Evolutionary conservation across 1,140 invertebrate species (phyloP).

Genomic region (Drosophila elegans): DNA sequence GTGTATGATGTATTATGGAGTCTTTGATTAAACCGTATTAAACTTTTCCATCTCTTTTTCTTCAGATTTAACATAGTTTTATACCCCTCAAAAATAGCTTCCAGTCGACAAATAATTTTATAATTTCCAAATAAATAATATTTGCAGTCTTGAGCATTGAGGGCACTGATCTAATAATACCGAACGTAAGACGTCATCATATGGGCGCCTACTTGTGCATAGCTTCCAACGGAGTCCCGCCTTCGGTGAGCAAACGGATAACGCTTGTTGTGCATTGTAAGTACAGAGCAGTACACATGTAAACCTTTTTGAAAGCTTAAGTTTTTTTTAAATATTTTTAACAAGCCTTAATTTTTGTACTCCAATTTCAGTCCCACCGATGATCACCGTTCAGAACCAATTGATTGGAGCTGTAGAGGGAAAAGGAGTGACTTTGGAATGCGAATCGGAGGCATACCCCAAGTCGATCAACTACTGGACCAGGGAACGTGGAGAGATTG

Average conservation of each 20-base stretch:
- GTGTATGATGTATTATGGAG: no score
- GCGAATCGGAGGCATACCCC: constrained; percentile 93
- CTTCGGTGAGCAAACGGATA: constrained; percentile 94
- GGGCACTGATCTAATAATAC: constrained; percentile 91
- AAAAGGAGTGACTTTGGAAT: constrained; percentile 91
- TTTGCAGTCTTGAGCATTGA: constrained; percentile 89
- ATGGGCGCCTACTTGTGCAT: constrained; percentile 96
- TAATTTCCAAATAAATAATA: background rate
- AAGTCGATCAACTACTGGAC: constrained; percentile 95
- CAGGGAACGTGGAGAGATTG: constrained; percentile 90
- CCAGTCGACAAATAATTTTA: no score
- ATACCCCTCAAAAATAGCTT: no score
- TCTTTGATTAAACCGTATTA: no score
- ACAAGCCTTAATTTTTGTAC: no score
- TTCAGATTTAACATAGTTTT: no score
- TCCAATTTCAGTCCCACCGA: constrained; percentile 89
- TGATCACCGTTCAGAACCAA: constrained; percentile 93
- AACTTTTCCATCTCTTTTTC: no score
- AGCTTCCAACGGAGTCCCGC: constrained; percentile 94
- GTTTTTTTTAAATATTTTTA: no score
- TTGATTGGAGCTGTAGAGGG: constrained; percentile 91
- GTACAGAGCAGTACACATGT: constrained; percentile 67
- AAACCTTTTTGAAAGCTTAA: no score
- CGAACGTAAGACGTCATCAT: constrained; percentile 92
- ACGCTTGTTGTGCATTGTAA: constrained; percentile 95